Base-by-base conservation (phyloP, 2,797 vertebrate species). In the Phoxinus dragarum region DNA sequence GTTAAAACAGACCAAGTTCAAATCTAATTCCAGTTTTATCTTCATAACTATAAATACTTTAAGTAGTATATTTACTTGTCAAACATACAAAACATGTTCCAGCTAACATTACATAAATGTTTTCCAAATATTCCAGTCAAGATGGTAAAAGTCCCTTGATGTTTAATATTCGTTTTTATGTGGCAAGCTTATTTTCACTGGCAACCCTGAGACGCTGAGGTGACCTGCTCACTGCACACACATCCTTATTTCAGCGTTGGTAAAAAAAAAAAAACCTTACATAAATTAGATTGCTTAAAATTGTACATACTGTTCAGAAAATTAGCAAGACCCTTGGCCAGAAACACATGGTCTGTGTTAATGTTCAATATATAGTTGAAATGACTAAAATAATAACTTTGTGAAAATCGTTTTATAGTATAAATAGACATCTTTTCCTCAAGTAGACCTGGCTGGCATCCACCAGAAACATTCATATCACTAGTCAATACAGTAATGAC, bases 391-490 rank as follows among this genome's bases (percentile, higher is more conserved):
- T n/a, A 59, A 59, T 23, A 61, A 34, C 27, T 67, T 17, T 36
- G 56, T 59, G 64, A 34, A 67, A 67, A 67, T 19, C 6, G 3
- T 12, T 36, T 79, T 74, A 84, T 23, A 76, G 3, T n/a, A 52
- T 67, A 76, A 76, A 81, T 44, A 78, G 47, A 76, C n/a, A 59
- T 71, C 11, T 75, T 81, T 90, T 87, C 49, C 79, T 89, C 87
- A 90, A 88, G 89, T 87, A 88, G 69, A 90, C 85, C 88, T 86
- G 82, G 78, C 87, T 86, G 80, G 82, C 84, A 79, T 67, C 40
- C 67, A 54, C 71, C 40, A 69, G 23, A 73, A 72, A 72, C 71
- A 40, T 49, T 75, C n/a, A 27, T 38, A 52, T 76, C 14, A 75
- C 59, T 31, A 83, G 3, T 67, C 44, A 52, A 52, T 76, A 40